Percentiles rank a stretch among this genome's conserved stretches.
Conservation (phyloP, 2,888 invertebrate species). For the Nemotelus nigrinus region DNA sequence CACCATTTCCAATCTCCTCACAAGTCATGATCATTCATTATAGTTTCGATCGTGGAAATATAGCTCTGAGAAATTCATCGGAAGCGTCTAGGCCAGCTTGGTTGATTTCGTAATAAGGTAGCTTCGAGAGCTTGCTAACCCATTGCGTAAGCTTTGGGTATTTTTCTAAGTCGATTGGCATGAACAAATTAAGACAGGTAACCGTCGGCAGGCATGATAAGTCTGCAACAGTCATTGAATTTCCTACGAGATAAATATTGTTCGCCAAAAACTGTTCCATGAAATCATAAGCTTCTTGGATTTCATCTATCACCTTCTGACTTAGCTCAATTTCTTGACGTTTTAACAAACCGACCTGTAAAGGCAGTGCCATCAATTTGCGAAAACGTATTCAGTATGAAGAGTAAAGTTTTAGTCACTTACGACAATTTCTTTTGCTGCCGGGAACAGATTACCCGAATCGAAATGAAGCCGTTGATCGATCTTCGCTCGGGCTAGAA, state of each 20-base stretch:
- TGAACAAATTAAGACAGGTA: slow-evolving; percentile 41
- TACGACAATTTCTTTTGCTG: slow-evolving; percentile 43
- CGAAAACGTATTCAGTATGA: neutral
- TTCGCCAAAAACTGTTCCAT: slow-evolving; percentile 55
- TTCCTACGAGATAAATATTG: slow-evolving; percentile 38
- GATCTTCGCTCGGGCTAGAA: slow-evolving; percentile 54
- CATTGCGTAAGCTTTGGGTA: slow-evolving; percentile 47
- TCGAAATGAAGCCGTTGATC: slow-evolving; percentile 59
- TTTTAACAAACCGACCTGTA: neutral
- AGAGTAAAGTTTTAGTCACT: slow-evolving; percentile 8
- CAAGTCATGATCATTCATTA: too few species aligned
- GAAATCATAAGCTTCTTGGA: slow-evolving; percentile 51
- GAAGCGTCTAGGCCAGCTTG: neutral
- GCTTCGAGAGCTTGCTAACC: slow-evolving; percentile 50
- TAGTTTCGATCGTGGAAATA: too few species aligned
- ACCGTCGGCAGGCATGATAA: slow-evolving; percentile 45
- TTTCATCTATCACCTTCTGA: slow-evolving; percentile 49
- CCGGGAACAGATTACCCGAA: slow-evolving; percentile 54
- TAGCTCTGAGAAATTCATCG: too few species aligned
- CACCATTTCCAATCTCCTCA: too few species aligned
- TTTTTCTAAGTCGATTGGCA: slow-evolving; percentile 42
- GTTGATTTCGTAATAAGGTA: slow-evolving; percentile 48
- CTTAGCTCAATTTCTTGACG: slow-evolving; percentile 6
- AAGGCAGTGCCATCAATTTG: neutral
- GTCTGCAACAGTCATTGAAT: slow-evolving; percentile 50